Percentiles rank a stretch among this genome's conserved stretches.
These are phyloP conservation scores for Drosophila melanogaster DNA, from an alignment of 1,140 invertebrate species.

Conservation along the genomic window DNA sequence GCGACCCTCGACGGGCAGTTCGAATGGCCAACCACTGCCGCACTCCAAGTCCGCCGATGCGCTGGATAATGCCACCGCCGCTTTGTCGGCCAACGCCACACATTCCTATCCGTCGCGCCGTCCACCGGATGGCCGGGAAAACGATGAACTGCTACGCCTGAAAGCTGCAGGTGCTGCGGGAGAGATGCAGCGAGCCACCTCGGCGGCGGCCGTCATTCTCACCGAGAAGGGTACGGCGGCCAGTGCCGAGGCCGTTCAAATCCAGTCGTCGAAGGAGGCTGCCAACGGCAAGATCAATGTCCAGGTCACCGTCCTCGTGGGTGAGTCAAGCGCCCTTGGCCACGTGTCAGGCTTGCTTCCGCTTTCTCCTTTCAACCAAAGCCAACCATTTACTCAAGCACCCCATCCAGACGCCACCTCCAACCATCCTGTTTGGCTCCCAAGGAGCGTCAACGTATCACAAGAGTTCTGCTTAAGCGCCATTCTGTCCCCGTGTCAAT, in stretches of 20 bases:
- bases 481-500: conserved; percentile 60
- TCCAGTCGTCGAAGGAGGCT: conserved; percentile 89
- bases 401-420: conserved; percentile 1
- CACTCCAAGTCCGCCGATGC: conserved; percentile 74
- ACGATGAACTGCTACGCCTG: conserved; percentile 85
- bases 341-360: conserved; percentile 20
- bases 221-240: conserved; percentile 84
- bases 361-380: conserved; percentile 5
- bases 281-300: conserved; percentile 94
- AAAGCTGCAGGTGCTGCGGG: conserved; percentile 44
- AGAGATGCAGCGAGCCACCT: conserved; percentile 70
- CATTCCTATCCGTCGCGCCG: conserved; percentile 76
- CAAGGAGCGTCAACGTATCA: conserved; percentile 38
- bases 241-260: conserved; percentile 85
- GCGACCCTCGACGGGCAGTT: conserved; percentile 64
- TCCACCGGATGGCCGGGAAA: conserved; percentile 92
- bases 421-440: background rate
- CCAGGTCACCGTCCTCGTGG: conserved; percentile 92
- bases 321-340: conserved; percentile 74
- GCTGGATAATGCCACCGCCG: conserved; percentile 77
- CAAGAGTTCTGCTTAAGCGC: conserved; percentile 55
- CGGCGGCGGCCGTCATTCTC: conserved; percentile 74
- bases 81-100: conserved; percentile 75
- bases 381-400: conserved; percentile 12
- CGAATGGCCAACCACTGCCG: conserved; percentile 59